phyloP scores from a whole-genome alignment of 2,888 invertebrate genomes.

The Hypercompe scribonia region DNA sequence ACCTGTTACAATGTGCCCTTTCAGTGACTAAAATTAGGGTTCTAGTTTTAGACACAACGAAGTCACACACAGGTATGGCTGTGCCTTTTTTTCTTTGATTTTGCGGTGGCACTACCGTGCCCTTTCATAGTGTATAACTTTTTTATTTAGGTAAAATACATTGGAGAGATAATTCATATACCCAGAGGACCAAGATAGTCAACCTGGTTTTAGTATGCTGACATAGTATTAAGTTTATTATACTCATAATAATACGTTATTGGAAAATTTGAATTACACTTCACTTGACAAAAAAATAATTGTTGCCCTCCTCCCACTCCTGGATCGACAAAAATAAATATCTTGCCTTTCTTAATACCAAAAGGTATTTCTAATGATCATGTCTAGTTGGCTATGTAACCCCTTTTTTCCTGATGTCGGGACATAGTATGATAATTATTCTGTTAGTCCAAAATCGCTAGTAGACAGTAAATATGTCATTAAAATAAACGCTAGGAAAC shows the following conservation, averaged over 20 bases:
- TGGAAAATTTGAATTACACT: background rate
- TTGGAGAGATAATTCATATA: background rate
- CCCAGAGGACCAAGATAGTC: background rate
- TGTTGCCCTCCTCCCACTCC: background rate
- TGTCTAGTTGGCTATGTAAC: background rate
- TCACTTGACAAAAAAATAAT: background rate
- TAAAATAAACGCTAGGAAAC: background rate
- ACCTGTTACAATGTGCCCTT: no score
- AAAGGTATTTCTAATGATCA: background rate
- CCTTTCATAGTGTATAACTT: background rate
- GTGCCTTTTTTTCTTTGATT: no score
- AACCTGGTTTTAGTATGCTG: background rate
- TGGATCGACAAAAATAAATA: background rate
- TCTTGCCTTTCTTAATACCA: background rate
- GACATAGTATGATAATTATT: background rate
- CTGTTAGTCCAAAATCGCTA: background rate
- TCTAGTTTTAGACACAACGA: no score
- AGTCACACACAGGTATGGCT: no score
- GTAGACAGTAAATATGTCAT: background rate
- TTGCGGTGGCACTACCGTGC: background rate
- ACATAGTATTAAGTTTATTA: background rate
- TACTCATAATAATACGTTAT: background rate
- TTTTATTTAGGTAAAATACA: background rate
- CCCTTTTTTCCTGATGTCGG: background rate
- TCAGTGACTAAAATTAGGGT: no score